Conservation (phyloP, 2,888 invertebrate species). For the Lymantria dispar region DNA sequence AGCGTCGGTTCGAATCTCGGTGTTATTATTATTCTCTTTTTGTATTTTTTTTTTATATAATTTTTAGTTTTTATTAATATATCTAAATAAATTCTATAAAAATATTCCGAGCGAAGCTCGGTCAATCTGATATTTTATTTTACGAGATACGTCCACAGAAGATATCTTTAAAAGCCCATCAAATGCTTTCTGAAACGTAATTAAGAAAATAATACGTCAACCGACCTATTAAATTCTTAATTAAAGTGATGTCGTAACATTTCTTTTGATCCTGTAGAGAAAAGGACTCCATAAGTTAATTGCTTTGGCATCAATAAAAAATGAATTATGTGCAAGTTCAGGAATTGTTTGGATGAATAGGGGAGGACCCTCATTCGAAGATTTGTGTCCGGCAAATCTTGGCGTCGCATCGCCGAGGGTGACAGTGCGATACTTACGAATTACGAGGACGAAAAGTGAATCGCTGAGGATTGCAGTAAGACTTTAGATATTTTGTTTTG, state of each 20-base stretch:
- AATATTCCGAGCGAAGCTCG: no score
- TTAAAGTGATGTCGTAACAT: conserved; percentile 30
- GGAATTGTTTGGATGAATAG: conserved; percentile 36
- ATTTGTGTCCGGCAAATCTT: conserved; percentile 42
- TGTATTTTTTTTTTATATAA: no score
- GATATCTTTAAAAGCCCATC: conserved; percentile 15
- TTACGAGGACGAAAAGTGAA: background rate
- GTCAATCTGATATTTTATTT: no score
- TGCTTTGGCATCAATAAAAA: conserved; percentile 59
- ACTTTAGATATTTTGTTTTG: no score
- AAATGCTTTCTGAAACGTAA: conserved; percentile 23
- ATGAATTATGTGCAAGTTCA: conserved; percentile 56
- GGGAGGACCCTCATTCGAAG: conserved; percentile 42
- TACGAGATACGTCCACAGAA: conserved; percentile 5
- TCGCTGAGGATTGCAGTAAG: background rate
- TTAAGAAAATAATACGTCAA: conserved; percentile 31
- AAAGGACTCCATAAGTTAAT: conserved; percentile 50
- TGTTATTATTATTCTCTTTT: no score
- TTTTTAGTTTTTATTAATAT: no score
- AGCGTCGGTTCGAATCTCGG: no score
- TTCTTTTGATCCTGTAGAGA: conserved; percentile 20
- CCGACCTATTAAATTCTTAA: conserved; percentile 29
- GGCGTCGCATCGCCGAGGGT: conserved; percentile 35
- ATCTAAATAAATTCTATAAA: no score
- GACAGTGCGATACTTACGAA: conserved; percentile 14